Evolutionary conservation across 2,888 invertebrate species (phyloP).

Genomic region (Clusia tigrina): DNA sequence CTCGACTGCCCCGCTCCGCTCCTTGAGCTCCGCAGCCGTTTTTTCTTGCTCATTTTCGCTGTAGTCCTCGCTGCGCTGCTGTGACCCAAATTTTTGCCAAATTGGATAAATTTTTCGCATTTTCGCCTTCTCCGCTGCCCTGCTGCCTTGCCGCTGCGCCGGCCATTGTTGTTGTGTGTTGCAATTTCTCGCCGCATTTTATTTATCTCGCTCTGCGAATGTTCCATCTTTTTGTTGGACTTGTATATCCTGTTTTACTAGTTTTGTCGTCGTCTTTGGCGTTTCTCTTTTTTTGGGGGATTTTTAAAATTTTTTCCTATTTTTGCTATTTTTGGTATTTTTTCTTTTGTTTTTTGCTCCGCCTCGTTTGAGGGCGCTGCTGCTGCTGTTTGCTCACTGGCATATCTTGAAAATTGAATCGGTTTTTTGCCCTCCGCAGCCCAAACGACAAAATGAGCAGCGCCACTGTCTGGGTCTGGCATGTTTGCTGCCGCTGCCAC

Average conservation of each 20-base stretch:
- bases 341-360: constrained; percentile 14
- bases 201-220: constrained; percentile 55
- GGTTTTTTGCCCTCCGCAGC: constrained; percentile 6
- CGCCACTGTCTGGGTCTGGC: constrained; percentile 23
- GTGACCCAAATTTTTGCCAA: constrained; percentile 60
- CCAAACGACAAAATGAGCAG: not conserved
- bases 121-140: constrained; percentile 43
- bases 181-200: constrained; percentile 59
- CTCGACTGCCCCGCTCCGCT: not conserved
- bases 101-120: constrained; percentile 61
- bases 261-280: too few species aligned
- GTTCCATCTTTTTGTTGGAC: constrained; percentile 5
- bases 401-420: constrained; percentile 24
- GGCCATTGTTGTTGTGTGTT: constrained; percentile 38
- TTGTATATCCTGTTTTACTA: too few species aligned
- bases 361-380: constrained; percentile 8
- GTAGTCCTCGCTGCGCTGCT: constrained; percentile 41
- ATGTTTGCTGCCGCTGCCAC: constrained; percentile 2
- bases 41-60: constrained; percentile 7
- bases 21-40: not conserved
- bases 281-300: constrained; percentile 9
- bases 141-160: constrained; percentile 27
- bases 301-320: too few species aligned
- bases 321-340: constrained; percentile 2
- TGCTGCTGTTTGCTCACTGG: not conserved